Conservation (phyloP, 1,140 invertebrate genomes). For the Kradibia gibbosae region DNA sequence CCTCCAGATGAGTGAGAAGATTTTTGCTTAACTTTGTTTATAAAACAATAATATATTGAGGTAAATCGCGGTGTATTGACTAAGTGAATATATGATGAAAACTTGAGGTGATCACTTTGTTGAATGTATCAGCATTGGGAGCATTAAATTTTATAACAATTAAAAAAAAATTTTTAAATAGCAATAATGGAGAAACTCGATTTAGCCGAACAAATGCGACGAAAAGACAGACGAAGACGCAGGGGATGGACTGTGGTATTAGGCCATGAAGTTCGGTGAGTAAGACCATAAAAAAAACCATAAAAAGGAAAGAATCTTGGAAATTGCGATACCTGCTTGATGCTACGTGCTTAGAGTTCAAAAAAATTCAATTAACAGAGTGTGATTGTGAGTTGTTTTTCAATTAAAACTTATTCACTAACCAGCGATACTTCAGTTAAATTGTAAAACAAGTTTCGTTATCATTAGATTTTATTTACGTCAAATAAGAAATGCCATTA, state of each 20-base stretch:
- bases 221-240: conserved; percentile 73
- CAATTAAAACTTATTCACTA: background rate
- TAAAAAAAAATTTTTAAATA: background rate
- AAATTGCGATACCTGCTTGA: background rate
- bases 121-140: background rate
- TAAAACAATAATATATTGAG: background rate
- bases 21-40: too few species aligned
- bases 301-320: background rate
- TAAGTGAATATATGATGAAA: background rate
- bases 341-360: conserved; percentile 18
- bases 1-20: too few species aligned
- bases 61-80: background rate
- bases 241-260: conserved; percentile 79
- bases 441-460: background rate
- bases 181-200: conserved; percentile 67
- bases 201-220: conserved; percentile 52
- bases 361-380: conserved; percentile 31
- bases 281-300: conserved; percentile 40
- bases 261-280: conserved; percentile 76
- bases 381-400: background rate
- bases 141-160: background rate
- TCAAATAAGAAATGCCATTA: too few species aligned
- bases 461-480: background rate
- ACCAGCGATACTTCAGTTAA: background rate
- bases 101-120: background rate